A percentile compares a stretch with the other conserved stretches of the same genome.
These are phyloP conservation scores for Eubasilissa splendida DNA, from an alignment of 2,888 invertebrate species.

Conservation along the genomic window DNA sequence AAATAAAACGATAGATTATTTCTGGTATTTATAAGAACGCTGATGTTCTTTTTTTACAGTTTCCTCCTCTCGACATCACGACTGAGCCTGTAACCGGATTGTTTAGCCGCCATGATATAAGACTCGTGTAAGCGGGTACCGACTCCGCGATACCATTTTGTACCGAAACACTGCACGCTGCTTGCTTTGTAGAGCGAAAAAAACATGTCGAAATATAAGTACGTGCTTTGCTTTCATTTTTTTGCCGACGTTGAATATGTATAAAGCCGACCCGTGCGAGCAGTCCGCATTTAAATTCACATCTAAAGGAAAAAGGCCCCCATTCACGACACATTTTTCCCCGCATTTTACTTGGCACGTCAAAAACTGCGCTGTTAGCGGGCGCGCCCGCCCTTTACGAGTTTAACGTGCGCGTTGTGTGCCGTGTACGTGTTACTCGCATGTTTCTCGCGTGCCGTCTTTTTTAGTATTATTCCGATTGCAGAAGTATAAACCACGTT, in stretches of 20 bases:
- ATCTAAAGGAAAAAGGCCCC: background rate
- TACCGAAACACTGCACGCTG: constrained; percentile 3
- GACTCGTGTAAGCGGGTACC: background rate
- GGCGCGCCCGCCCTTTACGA: background rate
- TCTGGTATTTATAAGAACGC: too few relatives aligned
- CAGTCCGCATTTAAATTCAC: constrained; percentile 17
- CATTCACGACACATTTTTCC: background rate
- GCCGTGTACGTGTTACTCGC: too few relatives aligned
- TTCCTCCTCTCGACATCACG: background rate
- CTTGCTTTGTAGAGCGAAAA: constrained; percentile 33
- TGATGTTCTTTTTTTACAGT: background rate
- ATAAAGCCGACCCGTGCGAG: constrained; percentile 3
- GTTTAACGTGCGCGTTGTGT: background rate
- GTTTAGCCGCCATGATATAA: background rate
- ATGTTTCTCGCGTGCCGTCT: too few relatives aligned
- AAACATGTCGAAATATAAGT: constrained; percentile 31
- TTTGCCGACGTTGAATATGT: constrained; percentile 23
- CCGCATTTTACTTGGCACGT: background rate
- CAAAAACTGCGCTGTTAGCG: background rate
- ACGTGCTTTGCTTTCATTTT: constrained; percentile 32
- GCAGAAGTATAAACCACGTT: too few relatives aligned
- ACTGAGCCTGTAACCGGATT: background rate
- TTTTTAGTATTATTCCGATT: too few relatives aligned
- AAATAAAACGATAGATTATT: too few relatives aligned
- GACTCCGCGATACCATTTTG: constrained; percentile 2